Base-by-base conservation (phyloP, 2,888 invertebrate genomes). In the Agonopterix heracliana region DNA sequence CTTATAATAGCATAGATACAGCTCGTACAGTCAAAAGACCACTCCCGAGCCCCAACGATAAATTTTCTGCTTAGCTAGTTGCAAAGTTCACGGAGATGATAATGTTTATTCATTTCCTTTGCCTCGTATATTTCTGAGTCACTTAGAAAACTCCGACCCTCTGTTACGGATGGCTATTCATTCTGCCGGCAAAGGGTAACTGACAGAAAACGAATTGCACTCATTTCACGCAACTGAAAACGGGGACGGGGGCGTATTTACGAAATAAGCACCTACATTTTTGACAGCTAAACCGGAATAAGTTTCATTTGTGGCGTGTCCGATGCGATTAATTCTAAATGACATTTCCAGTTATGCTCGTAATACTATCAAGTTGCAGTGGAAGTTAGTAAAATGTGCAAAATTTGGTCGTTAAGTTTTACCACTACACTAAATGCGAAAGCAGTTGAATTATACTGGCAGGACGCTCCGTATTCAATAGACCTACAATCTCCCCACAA, bases 91-190 rank as follows among this genome's bases (percentile, higher is more conserved):
- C 47, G 54, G 54, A 52, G 54, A 59, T 56, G 58, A 63, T 63
- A 59, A 59, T 63, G 55, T 64, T 65, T 66, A 63, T 64, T 63
- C 58, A 60, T 62, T 60, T 61, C 55, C 62, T 48, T 53, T 55
- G 41, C 51, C 34, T 40, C 42, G 44, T 36, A 35, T 43, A 35
- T 36, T 48, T 42, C 48, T 35, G 40, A 49, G 46, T 34, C 55
- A 53, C 13, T 45, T 52, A 45, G 55, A 48, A 46, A 55, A 62
- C 59, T 56, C 45, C 53, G 52, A 48, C 54, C 54, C 53, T 57
- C 48, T 50, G 55, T 57, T 54, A 55, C 56, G 56, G 48, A 59
- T 56, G 51, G 55, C 54, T 50, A 51, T 54, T 60, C 54, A 56
- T 61, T 54, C 54, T 55, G 54, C 56, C 53, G 52, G 46, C 50